Base-by-base conservation (phyloP, 2,888 invertebrate genomes). In the Polia nebulosa region DNA sequence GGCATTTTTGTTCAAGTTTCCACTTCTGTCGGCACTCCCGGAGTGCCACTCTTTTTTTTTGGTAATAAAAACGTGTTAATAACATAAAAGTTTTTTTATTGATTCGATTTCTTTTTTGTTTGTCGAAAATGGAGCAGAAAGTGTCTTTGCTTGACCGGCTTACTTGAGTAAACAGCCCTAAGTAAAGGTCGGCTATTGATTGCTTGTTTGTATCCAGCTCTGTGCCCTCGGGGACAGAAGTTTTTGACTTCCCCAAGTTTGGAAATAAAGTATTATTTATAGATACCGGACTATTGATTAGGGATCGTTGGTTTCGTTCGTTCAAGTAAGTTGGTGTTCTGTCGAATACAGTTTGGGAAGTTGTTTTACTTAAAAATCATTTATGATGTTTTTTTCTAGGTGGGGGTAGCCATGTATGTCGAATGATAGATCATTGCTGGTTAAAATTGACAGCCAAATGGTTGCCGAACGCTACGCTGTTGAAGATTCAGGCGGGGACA, bases 171-270 rank as follows among this genome's bases (percentile, higher is more conserved):
- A 58, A 29, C 55, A 58, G 17, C 44, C 64, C 64, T 64, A 59
- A 9, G 22, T 22, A 58, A 57, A 74, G 60, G 65, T 49, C 55
- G 29, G n/a, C 44, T 61, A 76, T 76, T 79, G 75, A 79, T 79
- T 76, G 44, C 9, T 34, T 73, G 60, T 79, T 78, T 73, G 65
- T 73, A 41, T 58, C 58, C 11, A 9, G 5, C 29, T 25, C 11
- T 8, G 25, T 55, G 20, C 27, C 29, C 32, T 15, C 39, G 25
- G 73, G 57, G 79, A 41, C 11, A 4, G 27, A 73, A 73, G 32
- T 63, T 78, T 53, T 3, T 13, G 27, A 44, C 20, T 63, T 39
- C 11, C 17, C 25, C 2, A 22, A 32, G 13, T 45, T 73, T n/a
- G 27, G 3, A 32, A 39, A 32, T 39, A 44, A 36, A 45, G 25